Evolutionary conservation across 2,797 vertebrate genomes (phyloP).

Genomic region (Champsocephalus esox): DNA sequence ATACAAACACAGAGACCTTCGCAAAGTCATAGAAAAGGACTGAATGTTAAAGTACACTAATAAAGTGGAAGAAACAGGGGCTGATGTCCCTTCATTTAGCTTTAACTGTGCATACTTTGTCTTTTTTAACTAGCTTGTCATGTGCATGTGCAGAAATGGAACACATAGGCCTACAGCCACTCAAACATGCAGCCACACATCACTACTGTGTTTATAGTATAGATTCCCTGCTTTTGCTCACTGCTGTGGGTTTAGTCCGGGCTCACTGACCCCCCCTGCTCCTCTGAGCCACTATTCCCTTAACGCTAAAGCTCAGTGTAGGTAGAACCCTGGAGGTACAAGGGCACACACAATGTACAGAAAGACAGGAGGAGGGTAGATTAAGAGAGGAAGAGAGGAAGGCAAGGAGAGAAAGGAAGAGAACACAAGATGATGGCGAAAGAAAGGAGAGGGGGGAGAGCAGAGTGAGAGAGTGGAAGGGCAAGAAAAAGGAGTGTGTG

Average conservation of each 20-base stretch:
- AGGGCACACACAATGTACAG: slow-evolving; percentile 51
- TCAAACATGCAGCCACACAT: slow-evolving; percentile 9
- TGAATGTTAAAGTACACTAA: slow-evolving; percentile 2
- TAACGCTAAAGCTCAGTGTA: slow-evolving; percentile 44
- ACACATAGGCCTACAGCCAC: slow-evolving; percentile 10
- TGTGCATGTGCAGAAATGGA: slow-evolving; percentile 20
- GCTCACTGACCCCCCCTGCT: slow-evolving; percentile 52
- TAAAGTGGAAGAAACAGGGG: neutral
- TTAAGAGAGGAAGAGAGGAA: slow-evolving; percentile 55
- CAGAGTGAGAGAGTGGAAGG: slow-evolving; percentile 46
- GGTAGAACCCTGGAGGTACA: slow-evolving; percentile 54
- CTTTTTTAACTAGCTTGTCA: slow-evolving; percentile 19
- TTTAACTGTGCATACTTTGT: slow-evolving; percentile 12
- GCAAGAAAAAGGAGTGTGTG: slow-evolving; percentile 38
- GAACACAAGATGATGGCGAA: slow-evolving; percentile 39
- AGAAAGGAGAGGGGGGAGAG: slow-evolving; percentile 32
- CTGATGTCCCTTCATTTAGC: neutral
- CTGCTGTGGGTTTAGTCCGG: slow-evolving; percentile 36
- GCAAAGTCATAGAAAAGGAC: neutral
- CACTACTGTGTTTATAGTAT: slow-evolving; percentile 4
- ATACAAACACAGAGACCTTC: slow-evolving; percentile 1
- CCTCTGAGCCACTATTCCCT: slow-evolving; percentile 52
- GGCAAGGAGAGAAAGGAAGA: slow-evolving; percentile 29
- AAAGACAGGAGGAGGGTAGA: slow-evolving; percentile 49
- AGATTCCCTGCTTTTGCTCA: slow-evolving; percentile 52